These are phyloP conservation scores for Aricia agestis DNA, from an alignment of 1,140 invertebrate genomes.

Conservation along the genomic window DNA sequence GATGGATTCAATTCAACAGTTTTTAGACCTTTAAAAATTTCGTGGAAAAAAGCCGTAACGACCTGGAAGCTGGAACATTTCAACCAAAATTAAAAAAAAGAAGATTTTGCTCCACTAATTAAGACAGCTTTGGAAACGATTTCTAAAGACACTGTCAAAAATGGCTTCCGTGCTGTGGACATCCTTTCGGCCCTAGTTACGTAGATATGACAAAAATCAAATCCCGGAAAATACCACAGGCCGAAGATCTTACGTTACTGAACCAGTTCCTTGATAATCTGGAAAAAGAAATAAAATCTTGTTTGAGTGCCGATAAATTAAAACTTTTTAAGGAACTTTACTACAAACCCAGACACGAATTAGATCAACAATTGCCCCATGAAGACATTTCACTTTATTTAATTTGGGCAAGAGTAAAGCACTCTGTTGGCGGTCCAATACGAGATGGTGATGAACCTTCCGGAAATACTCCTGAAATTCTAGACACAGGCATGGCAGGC, in stretches of 20 bases:
- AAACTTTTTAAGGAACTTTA: too few relatives aligned
- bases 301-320: too few relatives aligned
- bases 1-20: conserved; percentile 22
- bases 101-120: conserved; percentile 27
- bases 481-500: not conserved
- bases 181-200: conserved; percentile 29
- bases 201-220: conserved; percentile 31
- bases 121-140: conserved; percentile 26
- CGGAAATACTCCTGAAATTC: not conserved
- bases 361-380: too few relatives aligned
- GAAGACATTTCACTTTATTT: too few relatives aligned
- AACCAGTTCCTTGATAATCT: not conserved
- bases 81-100: conserved; percentile 29
- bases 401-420: not conserved
- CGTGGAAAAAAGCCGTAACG: conserved; percentile 27
- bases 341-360: too few relatives aligned
- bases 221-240: conserved; percentile 17
- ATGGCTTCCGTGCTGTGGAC: conserved; percentile 30
- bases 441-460: too few relatives aligned
- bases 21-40: conserved; percentile 30
- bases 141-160: conserved; percentile 24
- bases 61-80: conserved; percentile 26
- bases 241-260: not conserved
- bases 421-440: not conserved
- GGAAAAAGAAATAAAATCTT: not conserved